Evolutionary conservation across 1,140 invertebrate genomes (phyloP), one percentile per base, ranked within the genome.

Genomic region (Ridgeia piscesae): DNA sequence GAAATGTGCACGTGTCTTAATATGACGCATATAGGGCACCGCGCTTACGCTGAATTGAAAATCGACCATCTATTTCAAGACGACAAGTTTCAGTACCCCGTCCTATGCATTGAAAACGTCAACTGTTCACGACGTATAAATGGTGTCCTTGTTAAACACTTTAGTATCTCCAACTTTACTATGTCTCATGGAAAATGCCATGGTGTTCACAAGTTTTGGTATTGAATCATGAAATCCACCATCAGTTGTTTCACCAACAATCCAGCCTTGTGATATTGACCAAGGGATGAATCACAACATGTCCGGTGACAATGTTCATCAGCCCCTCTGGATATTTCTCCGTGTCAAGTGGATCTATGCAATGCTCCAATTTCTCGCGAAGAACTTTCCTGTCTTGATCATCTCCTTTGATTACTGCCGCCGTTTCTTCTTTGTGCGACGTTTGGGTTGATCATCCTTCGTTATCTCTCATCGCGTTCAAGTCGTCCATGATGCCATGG

Each of bases 111-210:
- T n/a, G n/a, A n/a, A n/a, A n/a, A n/a, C n/a, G n/a, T n/a, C n/a
- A n/a, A n/a, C n/a, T n/a, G n/a, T n/a, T n/a, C n/a, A n/a, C n/a
- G n/a, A n/a, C n/a, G 89, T 27, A 34, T 90, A 90, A n/a, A 90
- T 90, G 89, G 89, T 90, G 8, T 90, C 89, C 33, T 9, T 90
- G 89, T 90, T 27, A n/a, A 90, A 90, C 89, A 35, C 89, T 34
- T 34, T 90, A 90, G 17, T 11, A 90, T 90, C 89, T 90, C 89
- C 35, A 17, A 90, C 33, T 90, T 90, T 17, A 90, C 9, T 90
- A n/a, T 90, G 89, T 90, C 33, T 90, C n/a, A n/a, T n/a, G n/a
- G n/a, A n/a, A n/a, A n/a, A n/a, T n/a, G n/a, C 33, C 89, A 35
- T 90, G 89, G 58, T 77, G 58, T 6, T 90, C 33, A 90, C 89